A percentile compares a stretch with the other conserved stretches of the same genome.
Conservation (phyloP, 2,888 invertebrate species). For the Ischnus inquisitorius region DNA sequence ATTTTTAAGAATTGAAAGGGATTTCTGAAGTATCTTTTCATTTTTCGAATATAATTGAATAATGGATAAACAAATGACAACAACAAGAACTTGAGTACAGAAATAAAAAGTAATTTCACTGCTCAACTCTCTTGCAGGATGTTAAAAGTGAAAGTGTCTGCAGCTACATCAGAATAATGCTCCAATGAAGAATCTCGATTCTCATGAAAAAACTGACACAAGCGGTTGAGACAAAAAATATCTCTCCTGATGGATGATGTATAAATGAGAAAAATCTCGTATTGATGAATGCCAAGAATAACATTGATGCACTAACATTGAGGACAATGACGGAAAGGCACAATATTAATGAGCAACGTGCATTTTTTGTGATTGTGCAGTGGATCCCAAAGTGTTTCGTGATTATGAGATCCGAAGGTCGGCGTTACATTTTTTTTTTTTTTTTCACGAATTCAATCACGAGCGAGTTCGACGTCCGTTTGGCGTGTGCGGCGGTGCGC, state of each 20-base stretch:
- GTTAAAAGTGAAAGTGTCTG: constrained; percentile 30
- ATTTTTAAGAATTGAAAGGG: no score
- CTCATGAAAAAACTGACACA: neutral
- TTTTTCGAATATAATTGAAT: neutral
- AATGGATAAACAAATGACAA: neutral
- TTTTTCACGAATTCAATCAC: constrained; percentile 33
- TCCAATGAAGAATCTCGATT: neutral
- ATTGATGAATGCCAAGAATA: no score
- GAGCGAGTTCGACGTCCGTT: constrained; percentile 59
- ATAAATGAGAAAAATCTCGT: neutral
- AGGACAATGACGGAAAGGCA: neutral
- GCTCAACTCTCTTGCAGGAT: constrained; percentile 12
- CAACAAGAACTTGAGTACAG: neutral
- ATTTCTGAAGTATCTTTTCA: neutral
- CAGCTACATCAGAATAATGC: constrained; percentile 8
- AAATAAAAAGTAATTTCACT: neutral
- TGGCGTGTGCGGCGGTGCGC: constrained; percentile 37
- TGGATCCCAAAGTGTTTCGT: neutral
- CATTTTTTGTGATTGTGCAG: neutral
- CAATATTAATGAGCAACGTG: neutral
- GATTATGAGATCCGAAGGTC: constrained; percentile 14
- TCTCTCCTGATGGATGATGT: neutral
- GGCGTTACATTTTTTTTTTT: no score
- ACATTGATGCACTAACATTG: no score
- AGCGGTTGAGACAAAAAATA: neutral